Base-by-base conservation (phyloP, 2,113 vertebrate species). In the Suncus etruscus region DNA sequence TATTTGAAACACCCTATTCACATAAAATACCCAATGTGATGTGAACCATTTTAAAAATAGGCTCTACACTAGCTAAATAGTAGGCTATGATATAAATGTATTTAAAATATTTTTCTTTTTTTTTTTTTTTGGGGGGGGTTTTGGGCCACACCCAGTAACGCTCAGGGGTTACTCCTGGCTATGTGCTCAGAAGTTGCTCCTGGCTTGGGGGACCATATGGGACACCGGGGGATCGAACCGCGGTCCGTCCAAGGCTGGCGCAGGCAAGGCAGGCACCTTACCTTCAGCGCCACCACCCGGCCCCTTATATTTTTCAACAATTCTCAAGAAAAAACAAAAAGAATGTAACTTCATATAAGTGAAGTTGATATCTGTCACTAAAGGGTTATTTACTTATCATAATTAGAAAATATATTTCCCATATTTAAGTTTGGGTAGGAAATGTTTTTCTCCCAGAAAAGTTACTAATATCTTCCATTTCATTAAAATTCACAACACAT, bases 271-370 rank as follows among this genome's bases (percentile, higher is more conserved):
- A n/a, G n/a, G n/a, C n/a, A n/a, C n/a, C n/a, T n/a, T n/a, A n/a
- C n/a, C n/a, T n/a, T n/a, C n/a, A n/a, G n/a, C n/a, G n/a, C n/a
- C n/a, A n/a, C n/a, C n/a, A n/a, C n/a, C n/a, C n/a, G n/a, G n/a
- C n/a, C n/a, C n/a, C n/a, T n/a, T n/a, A n/a, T n/a, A n/a, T n/a
- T 82, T 47, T 86, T 70, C 51, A 75, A 29, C 1, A 58, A 18
- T 81, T 92, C 54, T 83, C 6, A 31, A 88, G 58, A 27, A 63
- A 18, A 83, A 83, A 54, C 47, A 47, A 0, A 86, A 94, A 90
- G 11, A 68, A n/a, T n/a, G 27, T 32, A 25, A 24, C 39, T 51
- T 16, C 27, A 75, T 50, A 47, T 29, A 85, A 58, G 45, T 72
- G 63, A 69, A 66, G 12, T 78, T 1, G 4, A 16, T 58, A 91